These are phyloP conservation scores for Ophioderma brevispina DNA, from an alignment of 35 echinoderm and acorn worm genomes.

Conservation along the genomic window DNA sequence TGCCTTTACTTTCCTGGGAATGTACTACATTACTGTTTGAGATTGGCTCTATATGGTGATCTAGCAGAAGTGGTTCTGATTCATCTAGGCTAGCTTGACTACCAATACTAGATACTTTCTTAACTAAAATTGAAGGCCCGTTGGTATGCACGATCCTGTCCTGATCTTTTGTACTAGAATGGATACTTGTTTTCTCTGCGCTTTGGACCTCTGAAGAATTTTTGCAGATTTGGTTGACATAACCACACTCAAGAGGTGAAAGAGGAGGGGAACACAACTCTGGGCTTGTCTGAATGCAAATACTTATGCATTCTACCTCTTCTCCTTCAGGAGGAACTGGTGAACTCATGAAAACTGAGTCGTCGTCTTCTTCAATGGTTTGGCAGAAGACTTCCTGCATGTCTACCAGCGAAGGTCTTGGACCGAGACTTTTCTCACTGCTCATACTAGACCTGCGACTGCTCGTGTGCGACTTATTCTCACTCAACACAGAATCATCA, in stretches of 20 bases:
- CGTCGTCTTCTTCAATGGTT: slow-evolving; percentile 42
- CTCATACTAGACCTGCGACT: background rate
- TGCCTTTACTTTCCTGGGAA: background rate
- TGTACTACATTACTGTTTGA: background rate
- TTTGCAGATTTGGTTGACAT: background rate
- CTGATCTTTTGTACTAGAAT: background rate
- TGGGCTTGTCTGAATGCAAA: slow-evolving; percentile 71
- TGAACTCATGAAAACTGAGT: background rate
- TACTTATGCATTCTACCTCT: background rate
- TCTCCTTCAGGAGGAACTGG: slow-evolving; percentile 16
- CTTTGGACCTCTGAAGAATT: background rate
- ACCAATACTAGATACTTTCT: background rate
- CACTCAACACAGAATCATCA: background rate
- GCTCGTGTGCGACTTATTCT: background rate
- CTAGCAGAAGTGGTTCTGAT: background rate
- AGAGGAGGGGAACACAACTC: slow-evolving; percentile 56
- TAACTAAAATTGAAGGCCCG: background rate
- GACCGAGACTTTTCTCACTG: slow-evolving; percentile 9
- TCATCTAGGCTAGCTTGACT: background rate
- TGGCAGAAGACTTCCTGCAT: slow-evolving; percentile 57
- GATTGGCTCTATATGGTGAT: background rate
- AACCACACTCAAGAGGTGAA: slow-evolving; percentile 42
- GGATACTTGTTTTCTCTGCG: background rate
- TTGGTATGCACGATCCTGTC: background rate
- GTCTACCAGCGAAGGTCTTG: slow-evolving; percentile 42